Conservation (phyloP, 2,888 invertebrate genomes). For the Nomada hirtipes region DNA sequence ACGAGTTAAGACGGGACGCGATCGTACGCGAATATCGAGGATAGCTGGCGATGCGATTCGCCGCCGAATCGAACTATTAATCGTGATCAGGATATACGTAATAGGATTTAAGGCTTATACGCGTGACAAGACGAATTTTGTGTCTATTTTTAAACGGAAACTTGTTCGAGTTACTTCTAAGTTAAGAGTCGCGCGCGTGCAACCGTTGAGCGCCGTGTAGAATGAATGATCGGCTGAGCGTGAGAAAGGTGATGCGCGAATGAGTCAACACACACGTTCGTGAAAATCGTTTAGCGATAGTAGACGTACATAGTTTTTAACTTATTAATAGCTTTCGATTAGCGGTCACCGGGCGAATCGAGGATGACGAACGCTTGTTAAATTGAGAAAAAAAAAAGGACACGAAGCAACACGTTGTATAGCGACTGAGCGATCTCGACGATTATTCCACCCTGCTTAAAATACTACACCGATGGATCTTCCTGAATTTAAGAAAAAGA, state of each 20-base stretch:
- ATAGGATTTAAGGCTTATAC: conserved; percentile 80
- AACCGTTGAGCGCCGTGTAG: conserved; percentile 25
- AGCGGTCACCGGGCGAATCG: conserved; percentile 50
- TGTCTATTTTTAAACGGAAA: conserved; percentile 83
- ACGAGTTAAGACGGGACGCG: neutral
- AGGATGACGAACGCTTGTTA: conserved; percentile 7
- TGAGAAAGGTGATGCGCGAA: conserved; percentile 34
- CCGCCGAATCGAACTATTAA: conserved; percentile 68
- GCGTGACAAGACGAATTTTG: conserved; percentile 75
- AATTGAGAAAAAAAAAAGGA: conserved; percentile 27
- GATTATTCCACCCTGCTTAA: conserved; percentile 33
- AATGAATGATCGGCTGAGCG: conserved; percentile 5
- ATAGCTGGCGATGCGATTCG: conserved; percentile 29
- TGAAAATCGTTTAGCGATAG: conserved; percentile 54
- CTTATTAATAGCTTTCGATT: conserved; percentile 73
- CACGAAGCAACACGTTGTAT: conserved; percentile 45
- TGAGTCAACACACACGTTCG: conserved; percentile 44
- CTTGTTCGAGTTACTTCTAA: conserved; percentile 60
- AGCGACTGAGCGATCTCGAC: conserved; percentile 20
- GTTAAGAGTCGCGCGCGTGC: conserved; percentile 61
- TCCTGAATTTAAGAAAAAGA: neutral
- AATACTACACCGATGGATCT: conserved; percentile 19
- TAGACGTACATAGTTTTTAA: conserved; percentile 71
- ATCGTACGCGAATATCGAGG: conserved; percentile 23
- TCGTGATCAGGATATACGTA: conserved; percentile 84